A percentile compares a stretch with the other conserved stretches of the same genome.
phyloP scores from a whole-genome alignment of 2,888 invertebrate species.

The Blera fallax region DNA sequence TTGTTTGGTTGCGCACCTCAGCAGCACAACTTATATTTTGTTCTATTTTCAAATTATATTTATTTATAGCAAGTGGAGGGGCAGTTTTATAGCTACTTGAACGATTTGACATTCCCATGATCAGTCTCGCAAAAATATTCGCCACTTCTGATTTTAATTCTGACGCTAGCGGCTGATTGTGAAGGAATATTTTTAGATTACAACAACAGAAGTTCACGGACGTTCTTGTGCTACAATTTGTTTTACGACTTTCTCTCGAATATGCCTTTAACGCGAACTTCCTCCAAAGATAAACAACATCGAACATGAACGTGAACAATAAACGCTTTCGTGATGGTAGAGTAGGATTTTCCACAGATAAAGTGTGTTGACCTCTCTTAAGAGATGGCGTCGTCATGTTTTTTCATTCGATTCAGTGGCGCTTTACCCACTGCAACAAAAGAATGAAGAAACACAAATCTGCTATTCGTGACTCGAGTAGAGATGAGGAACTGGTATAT shows the following conservation, averaged over 20 bases:
- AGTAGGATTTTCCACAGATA: not conserved
- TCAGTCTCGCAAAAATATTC: constrained; percentile 6
- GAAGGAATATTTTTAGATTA: not conserved
- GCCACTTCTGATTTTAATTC: constrained; percentile 17
- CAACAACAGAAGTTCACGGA: constrained; percentile 1
- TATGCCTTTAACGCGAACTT: not conserved
- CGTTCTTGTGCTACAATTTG: not conserved
- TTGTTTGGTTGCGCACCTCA: not conserved
- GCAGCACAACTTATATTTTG: not conserved
- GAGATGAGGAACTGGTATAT: not conserved
- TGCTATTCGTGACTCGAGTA: not conserved
- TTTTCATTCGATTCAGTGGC: not conserved
- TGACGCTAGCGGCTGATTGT: not conserved
- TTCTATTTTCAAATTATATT: not conserved
- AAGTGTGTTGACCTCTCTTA: not conserved
- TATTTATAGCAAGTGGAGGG: not conserved
- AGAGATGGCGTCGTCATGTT: not conserved
- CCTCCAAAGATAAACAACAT: not conserved
- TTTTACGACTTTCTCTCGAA: not conserved
- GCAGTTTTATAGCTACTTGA: not conserved
- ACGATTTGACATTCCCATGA: not conserved
- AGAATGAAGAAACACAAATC: not conserved
- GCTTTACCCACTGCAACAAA: not conserved
- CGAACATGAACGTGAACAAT: not conserved
- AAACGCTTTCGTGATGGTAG: not conserved